Evolutionary conservation across 2,888 invertebrate species (phyloP), one percentile per base, ranked within the genome.

Genomic region (Zygogramma bicolorata): DNA sequence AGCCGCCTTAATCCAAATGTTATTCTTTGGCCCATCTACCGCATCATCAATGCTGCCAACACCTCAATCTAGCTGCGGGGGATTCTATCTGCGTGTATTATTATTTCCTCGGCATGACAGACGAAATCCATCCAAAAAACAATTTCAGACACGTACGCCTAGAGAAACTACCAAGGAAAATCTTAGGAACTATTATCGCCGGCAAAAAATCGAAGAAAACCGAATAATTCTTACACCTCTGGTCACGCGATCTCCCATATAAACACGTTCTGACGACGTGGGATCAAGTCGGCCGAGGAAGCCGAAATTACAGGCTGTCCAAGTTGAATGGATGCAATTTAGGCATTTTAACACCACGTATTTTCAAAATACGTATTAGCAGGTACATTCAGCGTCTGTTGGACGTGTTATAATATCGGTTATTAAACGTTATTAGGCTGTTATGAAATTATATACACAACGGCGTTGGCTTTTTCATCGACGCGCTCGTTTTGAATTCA

Each of bases 231-330:
- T 85, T 84, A 85, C 85, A 85, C 85, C 84, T 84, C 38, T 77
- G 75, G 75, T 75, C 85, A 85, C 84, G 85, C 84, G 82, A 84
- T 80, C 75, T 74, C 69, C 75, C 77, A 73, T n/a, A n/a, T 77
- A 78, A 53, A 53, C 53, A 53, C 53, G 53, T 53, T 76, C 71
- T 75, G 75, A 76, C 71, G 75, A 77, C 78, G 76, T 75, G 77
- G 70, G 79, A 79, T 79, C 78, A 73, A 73, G 78, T 76, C 82
- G 81, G 80, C 78, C 77, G 75, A 83, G 84, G 84, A 86, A 86
- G 84, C 84, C 85, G 71, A 86, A 86, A 86, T 86, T 85, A 86
- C 81, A 86, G 85, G 85, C 83, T 86, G 86, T 85, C 86, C 80
- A 77, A 75, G 73, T 75, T 72, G 83, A 86, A 85, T 84, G 82